Percentiles rank a stretch among this genome's conserved stretches.
phyloP scores from a whole-genome alignment of 2,797 vertebrate genomes.

The Strix occidentalis region DNA sequence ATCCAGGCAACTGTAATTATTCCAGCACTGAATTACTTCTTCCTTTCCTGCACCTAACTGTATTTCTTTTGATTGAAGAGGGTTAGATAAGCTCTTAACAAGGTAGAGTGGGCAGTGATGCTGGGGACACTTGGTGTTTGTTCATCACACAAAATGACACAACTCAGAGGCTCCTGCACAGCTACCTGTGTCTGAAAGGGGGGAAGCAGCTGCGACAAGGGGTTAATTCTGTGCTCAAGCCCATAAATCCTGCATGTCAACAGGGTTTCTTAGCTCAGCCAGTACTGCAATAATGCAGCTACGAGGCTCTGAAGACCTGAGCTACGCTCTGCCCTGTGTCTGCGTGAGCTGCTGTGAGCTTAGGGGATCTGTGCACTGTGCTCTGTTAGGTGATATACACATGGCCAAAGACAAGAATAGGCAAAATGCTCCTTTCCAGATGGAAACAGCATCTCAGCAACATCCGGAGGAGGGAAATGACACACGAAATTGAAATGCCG shows the following conservation, averaged over 20 bases:
- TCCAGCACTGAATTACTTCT: not conserved
- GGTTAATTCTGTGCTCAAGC: not conserved
- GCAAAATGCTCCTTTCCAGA: not conserved
- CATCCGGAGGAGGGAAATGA: not conserved
- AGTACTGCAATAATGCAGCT: not conserved
- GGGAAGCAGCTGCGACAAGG: accelerated
- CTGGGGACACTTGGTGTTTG: not conserved
- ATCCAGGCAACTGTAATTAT: not conserved
- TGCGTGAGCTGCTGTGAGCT: not conserved
- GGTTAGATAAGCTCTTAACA: not conserved
- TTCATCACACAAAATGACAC: not conserved
- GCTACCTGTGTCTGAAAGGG: not conserved
- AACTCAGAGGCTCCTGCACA: not conserved
- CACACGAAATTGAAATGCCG: not conserved
- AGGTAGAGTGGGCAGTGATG: not conserved
- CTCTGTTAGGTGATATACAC: not conserved
- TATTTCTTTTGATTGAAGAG: not conserved
- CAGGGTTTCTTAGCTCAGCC: not conserved
- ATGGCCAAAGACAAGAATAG: not conserved
- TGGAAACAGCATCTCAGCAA: not conserved
- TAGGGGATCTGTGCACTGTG: not conserved
- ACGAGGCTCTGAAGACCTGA: not conserved
- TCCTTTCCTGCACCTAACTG: not conserved
- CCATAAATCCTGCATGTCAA: not conserved
- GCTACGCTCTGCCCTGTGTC: not conserved